A percentile compares a stretch with the other conserved stretches of the same genome.
These are phyloP conservation scores for Slavum lentiscoides DNA, from an alignment of 2,888 invertebrate genomes.

Conservation along the genomic window DNA sequence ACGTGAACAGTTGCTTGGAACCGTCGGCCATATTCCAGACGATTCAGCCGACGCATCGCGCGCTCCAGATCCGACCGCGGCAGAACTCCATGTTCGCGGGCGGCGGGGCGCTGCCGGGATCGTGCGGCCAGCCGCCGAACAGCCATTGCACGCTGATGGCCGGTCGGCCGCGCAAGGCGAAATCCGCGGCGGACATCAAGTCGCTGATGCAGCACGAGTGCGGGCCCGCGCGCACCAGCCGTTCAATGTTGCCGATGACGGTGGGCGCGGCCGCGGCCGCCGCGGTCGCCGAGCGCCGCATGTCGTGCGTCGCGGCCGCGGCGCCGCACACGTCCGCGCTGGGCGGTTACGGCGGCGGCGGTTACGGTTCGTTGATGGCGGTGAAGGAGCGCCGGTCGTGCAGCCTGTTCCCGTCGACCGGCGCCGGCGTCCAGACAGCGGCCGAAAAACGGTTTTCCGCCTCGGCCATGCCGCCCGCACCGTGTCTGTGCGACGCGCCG, in stretches of 20 bases:
- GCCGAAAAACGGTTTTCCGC: constrained; percentile 39
- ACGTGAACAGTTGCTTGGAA: constrained; percentile 65
- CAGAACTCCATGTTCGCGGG: constrained; percentile 89
- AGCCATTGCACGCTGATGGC: constrained; percentile 47
- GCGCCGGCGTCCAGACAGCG: neutral
- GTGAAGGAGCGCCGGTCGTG: constrained; percentile 54
- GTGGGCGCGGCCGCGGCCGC: constrained; percentile 47
- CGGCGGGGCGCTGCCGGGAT: constrained; percentile 67
- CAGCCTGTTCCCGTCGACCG: constrained; percentile 54
- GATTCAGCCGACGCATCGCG: constrained; percentile 60
- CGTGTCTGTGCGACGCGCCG: constrained; percentile 42
- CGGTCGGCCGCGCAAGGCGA: constrained; percentile 73
- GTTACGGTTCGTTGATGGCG: constrained; percentile 41
- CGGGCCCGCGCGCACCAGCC: constrained; percentile 55
- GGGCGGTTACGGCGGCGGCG: constrained; percentile 2
- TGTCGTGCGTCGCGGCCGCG: constrained; percentile 53
- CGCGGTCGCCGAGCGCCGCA: constrained; percentile 52
- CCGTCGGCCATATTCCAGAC: constrained; percentile 60
- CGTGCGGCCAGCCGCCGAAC: constrained; percentile 65
- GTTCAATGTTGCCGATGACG: constrained; percentile 57
- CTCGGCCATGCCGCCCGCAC: constrained; percentile 34
- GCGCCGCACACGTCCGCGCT: constrained; percentile 9
- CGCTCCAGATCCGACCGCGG: constrained; percentile 65
- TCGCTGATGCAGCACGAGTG: constrained; percentile 64
- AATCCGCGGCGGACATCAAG: constrained; percentile 83